Evolutionary conservation across 2,113 vertebrate species (phyloP), one percentile per base, ranked within the genome.

Genomic region (Ibidorhyncha struthersii): DNA sequence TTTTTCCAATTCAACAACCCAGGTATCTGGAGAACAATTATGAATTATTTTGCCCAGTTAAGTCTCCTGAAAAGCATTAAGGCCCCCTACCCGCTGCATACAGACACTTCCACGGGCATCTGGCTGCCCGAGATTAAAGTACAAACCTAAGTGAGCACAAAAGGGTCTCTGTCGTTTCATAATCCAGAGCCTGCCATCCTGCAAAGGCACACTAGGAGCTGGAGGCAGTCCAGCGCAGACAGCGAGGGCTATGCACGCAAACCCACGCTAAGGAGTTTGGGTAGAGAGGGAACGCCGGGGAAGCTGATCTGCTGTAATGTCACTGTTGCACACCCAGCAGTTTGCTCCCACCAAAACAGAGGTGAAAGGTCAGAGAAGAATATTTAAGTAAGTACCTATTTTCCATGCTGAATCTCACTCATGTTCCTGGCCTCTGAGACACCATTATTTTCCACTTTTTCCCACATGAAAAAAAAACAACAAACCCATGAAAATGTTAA

Each of bases 11-110:
- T 87, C 77, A 78, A 7, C n/a, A 47, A 38, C 30, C 56, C 69
- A 85, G 17, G 12, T 41, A 87, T 13, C 47, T 76, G 56, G 30
- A 79, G n/a, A n/a, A 29, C 8, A 47, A 40, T 32, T 38, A 10
- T 1, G 3, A 71, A 62, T 67, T 40, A 49, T 66, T 36, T 36
- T 93, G 27, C 20, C 41, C 52, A 29, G 9, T 55, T 45, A 40
- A 38, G 8, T 5, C 47, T 90, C 47, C 41, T 32, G 38, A 52
- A 83, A 89, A 70, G 23, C 45, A 49, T 20, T 36, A 2, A 6
- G 29, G 10, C 32, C 63, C 34, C 23, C 8, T 1, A 4, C 10
- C 18, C 0, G 0, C 5, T 38, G 53, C 0, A 2, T 76, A 55
- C 52, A 82, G 66, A 36, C 20, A 20, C 29, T 67, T 72, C 32